These are phyloP conservation scores for Pseudorhombus dupliciocellatus DNA, from an alignment of 2,113 vertebrate genomes.

Conservation along the genomic window DNA sequence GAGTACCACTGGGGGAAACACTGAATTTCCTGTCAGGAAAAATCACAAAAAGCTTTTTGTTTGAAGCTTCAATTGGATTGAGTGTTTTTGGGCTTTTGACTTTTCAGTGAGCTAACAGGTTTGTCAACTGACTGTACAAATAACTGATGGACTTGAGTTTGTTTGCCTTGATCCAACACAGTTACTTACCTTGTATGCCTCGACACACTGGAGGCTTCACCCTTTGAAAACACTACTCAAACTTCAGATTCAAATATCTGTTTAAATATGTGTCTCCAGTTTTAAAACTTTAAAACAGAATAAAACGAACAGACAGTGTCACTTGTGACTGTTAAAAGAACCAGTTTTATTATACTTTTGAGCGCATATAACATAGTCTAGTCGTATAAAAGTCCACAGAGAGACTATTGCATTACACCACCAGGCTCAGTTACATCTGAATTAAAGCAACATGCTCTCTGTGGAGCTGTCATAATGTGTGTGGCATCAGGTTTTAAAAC, in stretches of 20 bases:
- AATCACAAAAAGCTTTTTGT: no score
- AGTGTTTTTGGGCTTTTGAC: background rate
- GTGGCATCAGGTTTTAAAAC: slow-evolving; percentile 25
- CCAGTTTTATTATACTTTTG: slow-evolving; percentile 16
- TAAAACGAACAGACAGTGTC: background rate
- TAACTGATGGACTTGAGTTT: background rate
- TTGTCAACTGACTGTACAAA: no score
- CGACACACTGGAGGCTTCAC: background rate
- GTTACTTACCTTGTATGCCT: background rate
- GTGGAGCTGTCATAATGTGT: slow-evolving; percentile 20
- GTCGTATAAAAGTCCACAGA: slow-evolving; percentile 41
- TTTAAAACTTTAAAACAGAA: slow-evolving; percentile 5
- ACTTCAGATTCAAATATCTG: background rate
- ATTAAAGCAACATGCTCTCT: slow-evolving; percentile 42
- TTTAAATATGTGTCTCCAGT: background rate
- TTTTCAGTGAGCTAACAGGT: background rate
- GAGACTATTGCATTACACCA: slow-evolving; percentile 47
- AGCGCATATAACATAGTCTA: slow-evolving; percentile 28
- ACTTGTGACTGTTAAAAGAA: slow-evolving; percentile 20
- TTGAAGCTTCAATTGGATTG: background rate
- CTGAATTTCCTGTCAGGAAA: no score
- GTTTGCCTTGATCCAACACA: slow-evolving; percentile 5
- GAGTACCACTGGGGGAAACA: no score
- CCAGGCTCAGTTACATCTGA: slow-evolving; percentile 25
- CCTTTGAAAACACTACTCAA: background rate